Evolutionary conservation across 2,888 invertebrate genomes (phyloP), one percentile per base, ranked within the genome.

Genomic region (Matsumyia berberina): DNA sequence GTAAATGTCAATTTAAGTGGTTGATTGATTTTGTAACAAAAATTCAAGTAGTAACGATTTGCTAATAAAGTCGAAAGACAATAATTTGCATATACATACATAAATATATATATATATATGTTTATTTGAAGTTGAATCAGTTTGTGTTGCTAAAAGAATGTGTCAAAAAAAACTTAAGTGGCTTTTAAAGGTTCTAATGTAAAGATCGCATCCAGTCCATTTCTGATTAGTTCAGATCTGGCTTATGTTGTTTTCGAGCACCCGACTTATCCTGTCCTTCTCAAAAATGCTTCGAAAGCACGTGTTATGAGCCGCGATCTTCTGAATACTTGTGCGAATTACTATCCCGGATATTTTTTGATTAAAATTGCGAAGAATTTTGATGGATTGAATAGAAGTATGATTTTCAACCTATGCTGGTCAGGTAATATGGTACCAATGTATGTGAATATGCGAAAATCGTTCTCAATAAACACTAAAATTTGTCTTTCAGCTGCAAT

Each of bases 371-470:
- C 7, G 70, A 69, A 86, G 89, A 15, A 88, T 82, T 86, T 88
- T 90, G 55, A 57, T 89, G 88, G 7, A 88, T 88, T 29, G 88
- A 87, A 67, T 91, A 91, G 87, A 90, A 90, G 78, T 90, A 89
- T 58, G 90, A 90, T 77, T 90, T 91, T 37, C 91, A 89, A 78
- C 91, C 89, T 70, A 91, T 89, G 86, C 90, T 90, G 76, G 90
- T 90, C 82, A 91, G 87, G 87, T 91, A 90, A 81, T 89, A 89
- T 77, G 90, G 89, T 87, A 91, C 91, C 90, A 91, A 88, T 78
- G 90, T 90, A 88, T 91, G 91, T 86, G 91, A 89, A 88, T 90
- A 90, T 85, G 91, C 90, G 86, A 90, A 90, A 88, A 91, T 90
- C 91, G 92, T 91, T 88, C 89, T 87, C 24, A 66, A 62, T 69